phyloP scores from a whole-genome alignment of 2,797 vertebrate genomes.

The Crenuchus spilurus region DNA sequence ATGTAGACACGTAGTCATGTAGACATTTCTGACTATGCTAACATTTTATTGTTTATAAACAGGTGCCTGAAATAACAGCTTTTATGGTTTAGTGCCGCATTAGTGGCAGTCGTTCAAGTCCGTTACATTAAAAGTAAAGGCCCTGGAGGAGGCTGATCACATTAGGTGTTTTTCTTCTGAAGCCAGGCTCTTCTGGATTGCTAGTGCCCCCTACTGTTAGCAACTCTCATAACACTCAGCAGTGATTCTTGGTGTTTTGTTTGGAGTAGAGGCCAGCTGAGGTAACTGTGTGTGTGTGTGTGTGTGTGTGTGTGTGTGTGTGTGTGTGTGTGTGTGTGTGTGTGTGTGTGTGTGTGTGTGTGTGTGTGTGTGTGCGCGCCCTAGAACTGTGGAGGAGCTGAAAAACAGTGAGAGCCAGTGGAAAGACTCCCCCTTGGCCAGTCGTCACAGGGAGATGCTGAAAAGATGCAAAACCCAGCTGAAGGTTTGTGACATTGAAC shows the following conservation, averaged over 20 bases:
- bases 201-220: conserved; percentile 47
- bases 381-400: conserved; percentile 95
- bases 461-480: conserved; percentile 99
- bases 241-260: conserved; percentile 3
- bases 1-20: neutral
- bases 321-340: conserved; percentile 6
- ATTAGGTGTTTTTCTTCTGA: neutral
- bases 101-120: conserved; percentile 40
- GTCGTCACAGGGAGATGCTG: conserved; percentile 95
- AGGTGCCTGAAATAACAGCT: conserved; percentile 24
- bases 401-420: conserved; percentile 97
- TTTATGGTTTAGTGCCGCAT: conserved; percentile 31
- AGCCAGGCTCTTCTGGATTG: neutral
- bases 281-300: neutral
- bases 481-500: conserved; percentile 78
- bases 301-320: conserved; percentile 13
- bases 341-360: conserved; percentile 19
- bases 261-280: neutral
- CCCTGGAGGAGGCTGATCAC: neutral
- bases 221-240: conserved; percentile 28
- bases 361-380: conserved; percentile 47
- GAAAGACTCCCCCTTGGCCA: conserved; percentile 96
- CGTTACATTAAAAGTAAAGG: conserved; percentile 12
- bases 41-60: conserved; percentile 17
- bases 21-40: neutral